Base-by-base conservation (phyloP, 2,797 vertebrate genomes). In the Hypotaenidia okinawae region DNA sequence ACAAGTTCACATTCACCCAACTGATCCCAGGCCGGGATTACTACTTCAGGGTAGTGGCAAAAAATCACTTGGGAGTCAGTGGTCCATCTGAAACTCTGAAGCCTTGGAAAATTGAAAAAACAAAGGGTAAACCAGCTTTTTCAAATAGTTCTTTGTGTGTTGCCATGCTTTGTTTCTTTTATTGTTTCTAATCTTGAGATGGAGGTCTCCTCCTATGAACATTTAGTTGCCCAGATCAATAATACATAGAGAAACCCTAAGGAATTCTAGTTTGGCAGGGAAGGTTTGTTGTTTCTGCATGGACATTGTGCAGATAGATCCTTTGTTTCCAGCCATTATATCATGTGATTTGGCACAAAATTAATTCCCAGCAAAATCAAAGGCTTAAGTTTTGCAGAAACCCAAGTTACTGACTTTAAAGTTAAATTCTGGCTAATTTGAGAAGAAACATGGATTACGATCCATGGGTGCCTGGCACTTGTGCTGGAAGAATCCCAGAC, bases 21-120 rank as follows among this genome's bases (percentile, higher is more conserved):
- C 97, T 99, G 77, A 86, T 99, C 97, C 98, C 99, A 1, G 99
- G 99, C 25, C 94, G 98, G 37, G 98, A 99, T 81, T 99, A 99
- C 92, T 97, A 98, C 95, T 99, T 99, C 91, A 97, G 98, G 3
- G 98, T 99, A 28, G 97, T 99, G 73, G 99, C 99, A 95, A 98
- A 98, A 94, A 99, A 98, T 5, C 97, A 97, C 93, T 96, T 99
- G 97, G 99, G 99, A 47, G 33, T 93, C 84, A 99, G 99, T 32
- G 92, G 89, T 17, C 98, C 98, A 3, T 98, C 99, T 3, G 98
- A 99, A 81, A 98, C 98, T 17, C 55, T 68, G 62, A 96, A 98
- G 13, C 98, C 97, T n/a, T 99, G 99, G 98, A 97, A 94, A 55
- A 93, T 95, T 75, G 84, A 77, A 49, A 98, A 96, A 74, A 96